These are phyloP conservation scores for Rhinopomastus cyanomelas DNA, from an alignment of 2,113 vertebrate genomes.

Conservation along the genomic window DNA sequence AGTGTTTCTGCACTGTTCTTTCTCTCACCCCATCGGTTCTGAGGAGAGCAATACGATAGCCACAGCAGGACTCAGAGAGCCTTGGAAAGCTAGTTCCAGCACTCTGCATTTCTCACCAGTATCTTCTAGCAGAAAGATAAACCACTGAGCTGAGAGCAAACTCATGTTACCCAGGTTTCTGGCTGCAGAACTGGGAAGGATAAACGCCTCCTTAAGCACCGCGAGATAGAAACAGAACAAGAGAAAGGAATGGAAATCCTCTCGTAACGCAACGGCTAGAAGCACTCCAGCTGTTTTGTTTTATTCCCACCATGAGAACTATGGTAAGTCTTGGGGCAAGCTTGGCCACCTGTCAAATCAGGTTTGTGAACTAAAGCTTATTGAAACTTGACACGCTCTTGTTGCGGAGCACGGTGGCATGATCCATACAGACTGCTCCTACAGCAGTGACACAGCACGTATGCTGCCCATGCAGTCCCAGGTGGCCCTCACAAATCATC, in stretches of 20 bases:
- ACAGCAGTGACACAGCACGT: constrained; percentile 17
- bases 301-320: constrained; percentile 42
- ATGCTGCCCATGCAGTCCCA: constrained; percentile 27
- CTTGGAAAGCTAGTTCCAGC: background rate
- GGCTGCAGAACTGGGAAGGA: constrained; percentile 28
- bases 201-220: constrained; percentile 43
- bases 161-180: constrained; percentile 18
- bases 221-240: constrained; percentile 25
- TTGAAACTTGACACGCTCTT: constrained; percentile 46
- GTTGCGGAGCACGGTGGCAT: constrained; percentile 12
- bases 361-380: constrained; percentile 39
- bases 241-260: constrained; percentile 47
- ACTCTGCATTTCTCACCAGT: background rate
- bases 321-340: background rate
- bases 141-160: background rate
- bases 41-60: background rate
- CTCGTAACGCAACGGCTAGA: constrained; percentile 18
- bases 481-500: constrained; percentile 66
- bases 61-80: background rate
- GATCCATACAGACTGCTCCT: constrained; percentile 28
- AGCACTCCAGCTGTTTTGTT: constrained; percentile 54
- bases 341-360: constrained; percentile 63
- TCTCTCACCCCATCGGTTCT: background rate
- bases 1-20: background rate
- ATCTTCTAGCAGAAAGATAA: constrained; percentile 26